Conservation (phyloP, 1,140 invertebrate species). For the Hesperophylax magnus region DNA sequence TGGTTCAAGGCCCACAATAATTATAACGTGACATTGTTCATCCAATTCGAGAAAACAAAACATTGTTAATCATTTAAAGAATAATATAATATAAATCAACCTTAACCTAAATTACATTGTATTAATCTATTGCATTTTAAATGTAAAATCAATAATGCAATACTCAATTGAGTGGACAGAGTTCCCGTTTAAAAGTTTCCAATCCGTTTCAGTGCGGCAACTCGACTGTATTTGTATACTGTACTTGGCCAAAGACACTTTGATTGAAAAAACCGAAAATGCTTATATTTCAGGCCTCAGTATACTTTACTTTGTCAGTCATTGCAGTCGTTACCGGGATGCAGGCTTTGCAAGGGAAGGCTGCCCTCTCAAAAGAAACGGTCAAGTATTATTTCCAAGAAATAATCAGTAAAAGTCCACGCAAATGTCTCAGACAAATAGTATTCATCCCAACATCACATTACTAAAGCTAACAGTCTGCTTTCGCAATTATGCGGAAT, state of each 20-base stretch:
- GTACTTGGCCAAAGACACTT: no score
- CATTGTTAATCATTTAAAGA: slow-evolving; percentile 33
- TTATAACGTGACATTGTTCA: background rate
- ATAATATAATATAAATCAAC: slow-evolving; percentile 34
- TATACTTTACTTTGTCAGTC: no score
- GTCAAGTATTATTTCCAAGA: slow-evolving; percentile 36
- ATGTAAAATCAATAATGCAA: slow-evolving; percentile 25
- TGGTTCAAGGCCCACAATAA: background rate
- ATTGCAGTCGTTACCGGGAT: no score
- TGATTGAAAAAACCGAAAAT: no score
- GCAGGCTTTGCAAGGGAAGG: no score
- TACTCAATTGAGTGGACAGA: background rate
- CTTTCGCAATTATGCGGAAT: slow-evolving; percentile 14
- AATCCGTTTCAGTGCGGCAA: no score
- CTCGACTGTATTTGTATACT: no score
- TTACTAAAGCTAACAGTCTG: slow-evolving; percentile 21
- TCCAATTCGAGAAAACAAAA: slow-evolving; percentile 1
- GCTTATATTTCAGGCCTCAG: no score
- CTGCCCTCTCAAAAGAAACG: background rate
- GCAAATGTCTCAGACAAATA: slow-evolving; percentile 8
- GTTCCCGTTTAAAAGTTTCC: no score
- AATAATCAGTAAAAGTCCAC: slow-evolving; percentile 11
- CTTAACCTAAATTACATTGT: slow-evolving; percentile 38
- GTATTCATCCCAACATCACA: slow-evolving; percentile 14
- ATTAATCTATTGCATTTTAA: slow-evolving; percentile 33